Conservation (phyloP, 2,113 vertebrate genomes). For the Misgurnus mizolepis region DNA sequence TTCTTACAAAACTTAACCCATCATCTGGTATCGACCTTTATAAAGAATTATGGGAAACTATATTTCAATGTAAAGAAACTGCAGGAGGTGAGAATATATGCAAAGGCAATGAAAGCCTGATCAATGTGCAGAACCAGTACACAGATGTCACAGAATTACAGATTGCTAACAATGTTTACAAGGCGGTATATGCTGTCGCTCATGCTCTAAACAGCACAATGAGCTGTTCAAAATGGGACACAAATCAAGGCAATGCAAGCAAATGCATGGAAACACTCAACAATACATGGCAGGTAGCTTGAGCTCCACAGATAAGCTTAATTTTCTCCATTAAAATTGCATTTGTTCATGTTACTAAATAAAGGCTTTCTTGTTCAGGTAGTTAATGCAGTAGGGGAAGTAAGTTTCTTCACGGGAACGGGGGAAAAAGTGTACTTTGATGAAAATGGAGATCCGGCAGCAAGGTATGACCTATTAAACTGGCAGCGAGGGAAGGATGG, state of each 20-base stretch:
- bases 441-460: constrained; percentile 61
- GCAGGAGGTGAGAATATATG: constrained; percentile 18
- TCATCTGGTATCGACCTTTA: constrained; percentile 42
- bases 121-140: constrained; percentile 57
- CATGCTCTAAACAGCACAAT: constrained; percentile 55
- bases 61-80: constrained; percentile 55
- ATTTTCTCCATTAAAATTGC: neutral
- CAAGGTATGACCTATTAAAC: constrained; percentile 61
- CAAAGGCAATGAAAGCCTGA: constrained; percentile 56
- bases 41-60: constrained; percentile 58
- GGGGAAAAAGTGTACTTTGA: constrained; percentile 59
- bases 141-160: constrained; percentile 61
- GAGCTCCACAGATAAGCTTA: neutral
- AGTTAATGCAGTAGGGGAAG: constrained; percentile 50
- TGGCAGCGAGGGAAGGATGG: constrained; percentile 56
- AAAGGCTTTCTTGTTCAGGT: constrained; percentile 41
- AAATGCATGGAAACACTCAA: constrained; percentile 34
- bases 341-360: neutral
- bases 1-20: constrained; percentile 53
- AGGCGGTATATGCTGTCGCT: constrained; percentile 61
- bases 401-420: constrained; percentile 45
- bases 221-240: constrained; percentile 38
- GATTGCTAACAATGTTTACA: constrained; percentile 65
- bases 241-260: neutral
- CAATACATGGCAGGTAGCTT: constrained; percentile 56